Conservation (phyloP, 35 echinoderm and acorn worm genomes). For the Anneissia japonica region DNA sequence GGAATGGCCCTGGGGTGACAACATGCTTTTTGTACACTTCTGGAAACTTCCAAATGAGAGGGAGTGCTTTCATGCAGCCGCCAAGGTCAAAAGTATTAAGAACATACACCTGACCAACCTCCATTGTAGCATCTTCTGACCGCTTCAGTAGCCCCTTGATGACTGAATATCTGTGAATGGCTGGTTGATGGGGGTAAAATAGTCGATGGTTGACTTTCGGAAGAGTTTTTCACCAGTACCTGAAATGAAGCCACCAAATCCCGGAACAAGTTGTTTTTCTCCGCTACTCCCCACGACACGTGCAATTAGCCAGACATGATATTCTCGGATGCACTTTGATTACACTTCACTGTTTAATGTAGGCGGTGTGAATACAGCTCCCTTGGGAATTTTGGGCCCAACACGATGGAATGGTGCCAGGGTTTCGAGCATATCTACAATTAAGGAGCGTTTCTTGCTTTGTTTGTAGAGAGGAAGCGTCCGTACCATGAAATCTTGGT, state of each 20-base stretch:
- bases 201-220: background rate
- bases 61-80: background rate
- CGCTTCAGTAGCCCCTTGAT: background rate
- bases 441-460: background rate
- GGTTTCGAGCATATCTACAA: background rate
- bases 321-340: slow-evolving; percentile 13
- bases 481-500: background rate
- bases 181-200: background rate
- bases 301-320: slow-evolving; percentile 12
- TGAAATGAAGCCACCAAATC: slow-evolving; percentile 2
- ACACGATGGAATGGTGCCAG: background rate
- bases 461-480: background rate
- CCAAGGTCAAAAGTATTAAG: background rate
- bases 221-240: background rate
- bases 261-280: slow-evolving; percentile 12
- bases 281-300: slow-evolving; percentile 9
- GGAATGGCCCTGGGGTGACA: background rate
- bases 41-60: background rate
- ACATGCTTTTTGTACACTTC: background rate
- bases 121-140: background rate
- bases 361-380: slow-evolving; percentile 2
- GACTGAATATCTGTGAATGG: background rate
- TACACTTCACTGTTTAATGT: slow-evolving; percentile 7
- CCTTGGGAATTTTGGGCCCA: background rate
- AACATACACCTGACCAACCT: background rate